phyloP scores from a whole-genome alignment of 2,888 invertebrate species.

The Chouioia cunea region DNA sequence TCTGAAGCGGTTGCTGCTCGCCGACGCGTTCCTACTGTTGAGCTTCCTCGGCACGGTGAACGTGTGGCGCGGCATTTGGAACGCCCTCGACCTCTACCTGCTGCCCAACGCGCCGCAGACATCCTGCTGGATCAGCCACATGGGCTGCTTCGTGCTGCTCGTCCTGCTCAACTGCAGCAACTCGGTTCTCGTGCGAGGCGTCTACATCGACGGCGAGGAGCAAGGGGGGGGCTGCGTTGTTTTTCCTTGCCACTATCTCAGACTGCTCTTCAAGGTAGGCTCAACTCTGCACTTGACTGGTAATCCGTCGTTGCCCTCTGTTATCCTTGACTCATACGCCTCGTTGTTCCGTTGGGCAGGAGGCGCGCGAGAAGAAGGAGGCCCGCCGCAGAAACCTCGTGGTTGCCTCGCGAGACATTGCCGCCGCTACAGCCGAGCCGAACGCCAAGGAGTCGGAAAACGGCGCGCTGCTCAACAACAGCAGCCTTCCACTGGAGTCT shows the following conservation, averaged over 20 bases:
- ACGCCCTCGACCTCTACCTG: conserved; percentile 82
- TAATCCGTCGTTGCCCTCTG: background rate
- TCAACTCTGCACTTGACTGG: background rate
- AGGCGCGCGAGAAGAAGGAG: conserved; percentile 66
- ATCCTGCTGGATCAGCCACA: conserved; percentile 86
- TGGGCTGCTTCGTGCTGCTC: conserved; percentile 79
- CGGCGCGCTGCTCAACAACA: conserved; percentile 59
- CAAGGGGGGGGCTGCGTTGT: conserved; percentile 85
- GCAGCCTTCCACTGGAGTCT: conserved; percentile 67
- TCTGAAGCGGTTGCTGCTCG: conserved; percentile 76
- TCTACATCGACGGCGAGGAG: conserved; percentile 89
- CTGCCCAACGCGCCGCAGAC: conserved; percentile 77
- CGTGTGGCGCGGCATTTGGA: conserved; percentile 92
- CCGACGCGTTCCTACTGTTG: conserved; percentile 82
- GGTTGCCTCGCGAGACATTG: conserved; percentile 57
- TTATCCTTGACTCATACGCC: background rate
- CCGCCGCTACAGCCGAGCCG: conserved; percentile 52
- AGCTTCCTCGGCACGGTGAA: conserved; percentile 87
- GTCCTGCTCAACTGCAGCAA: conserved; percentile 88
- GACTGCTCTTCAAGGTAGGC: conserved; percentile 77
- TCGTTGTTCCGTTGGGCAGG: conserved; percentile 50
- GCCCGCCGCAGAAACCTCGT: conserved; percentile 61
- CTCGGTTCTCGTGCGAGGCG: conserved; percentile 87
- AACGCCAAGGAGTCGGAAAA: conserved; percentile 60
- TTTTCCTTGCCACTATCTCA: conserved; percentile 86